Conservation (phyloP, 1,140 invertebrate genomes). For the Bradysia coprophila region DNA sequence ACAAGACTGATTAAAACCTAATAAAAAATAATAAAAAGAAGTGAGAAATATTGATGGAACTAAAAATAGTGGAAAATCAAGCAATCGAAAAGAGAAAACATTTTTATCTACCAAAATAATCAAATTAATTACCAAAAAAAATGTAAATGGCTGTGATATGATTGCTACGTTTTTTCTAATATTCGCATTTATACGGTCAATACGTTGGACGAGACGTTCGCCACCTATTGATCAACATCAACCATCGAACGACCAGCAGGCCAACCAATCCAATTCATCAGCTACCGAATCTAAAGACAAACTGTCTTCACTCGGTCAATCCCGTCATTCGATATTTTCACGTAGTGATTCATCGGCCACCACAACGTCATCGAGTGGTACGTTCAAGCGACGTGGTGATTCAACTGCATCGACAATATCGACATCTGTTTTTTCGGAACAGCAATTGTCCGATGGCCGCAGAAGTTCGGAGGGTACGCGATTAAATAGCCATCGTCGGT, state of each 20-base stretch:
- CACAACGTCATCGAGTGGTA: slow-evolving; percentile 18
- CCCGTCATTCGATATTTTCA: slow-evolving; percentile 13
- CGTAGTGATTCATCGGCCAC: slow-evolving; percentile 22
- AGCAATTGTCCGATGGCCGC: slow-evolving; percentile 15
- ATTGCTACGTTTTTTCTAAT: slow-evolving; percentile 23
- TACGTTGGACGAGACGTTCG: slow-evolving; percentile 15
- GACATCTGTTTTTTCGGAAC: slow-evolving; percentile 19
- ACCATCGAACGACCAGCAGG: neutral
- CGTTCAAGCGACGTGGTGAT: slow-evolving; percentile 11
- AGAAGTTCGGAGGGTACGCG: slow-evolving; percentile 12
- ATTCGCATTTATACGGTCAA: slow-evolving; percentile 23
- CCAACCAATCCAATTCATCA: neutral
- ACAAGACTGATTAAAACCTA: too few relatives aligned
- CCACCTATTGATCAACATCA: slow-evolving; percentile 1
- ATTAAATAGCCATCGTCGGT: slow-evolving; percentile 11
- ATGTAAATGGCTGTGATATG: slow-evolving; percentile 8
- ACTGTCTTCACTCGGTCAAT: neutral
- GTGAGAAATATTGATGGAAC: too few relatives aligned
- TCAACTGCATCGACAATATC: slow-evolving; percentile 22
- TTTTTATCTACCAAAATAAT: too few relatives aligned
- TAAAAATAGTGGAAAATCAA: too few relatives aligned
- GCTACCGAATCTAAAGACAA: neutral
- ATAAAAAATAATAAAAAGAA: too few relatives aligned
- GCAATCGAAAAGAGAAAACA: too few relatives aligned
- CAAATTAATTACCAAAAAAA: too few relatives aligned